phyloP scores from a whole-genome alignment of 2,113 vertebrate species.

The Galemys pyrenaicus region DNA sequence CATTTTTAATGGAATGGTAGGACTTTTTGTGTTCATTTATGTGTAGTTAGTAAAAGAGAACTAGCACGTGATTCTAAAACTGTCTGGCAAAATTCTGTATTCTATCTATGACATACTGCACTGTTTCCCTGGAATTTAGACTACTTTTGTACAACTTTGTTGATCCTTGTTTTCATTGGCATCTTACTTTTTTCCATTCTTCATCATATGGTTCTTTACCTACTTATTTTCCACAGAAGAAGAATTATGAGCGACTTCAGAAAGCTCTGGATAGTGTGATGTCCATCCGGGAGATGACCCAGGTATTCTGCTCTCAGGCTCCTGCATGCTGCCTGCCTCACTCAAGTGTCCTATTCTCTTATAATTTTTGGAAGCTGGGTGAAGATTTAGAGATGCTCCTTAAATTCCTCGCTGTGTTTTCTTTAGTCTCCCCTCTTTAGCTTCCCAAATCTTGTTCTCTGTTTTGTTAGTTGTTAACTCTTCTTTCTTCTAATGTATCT shows the following conservation, averaged over 20 bases:
- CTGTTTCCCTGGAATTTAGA: background rate
- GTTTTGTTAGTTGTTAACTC: conserved; percentile 47
- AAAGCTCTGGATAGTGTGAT: conserved; percentile 99
- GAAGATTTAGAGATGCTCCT: conserved; percentile 43
- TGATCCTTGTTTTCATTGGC: background rate
- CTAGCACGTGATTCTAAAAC: background rate
- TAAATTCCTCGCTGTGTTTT: conserved; percentile 23
- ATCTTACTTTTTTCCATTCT: conserved; percentile 16
- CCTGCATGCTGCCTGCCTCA: background rate
- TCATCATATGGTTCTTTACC: conserved; percentile 53
- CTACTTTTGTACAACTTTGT: background rate
- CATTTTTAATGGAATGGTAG: background rate
- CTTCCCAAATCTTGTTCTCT: conserved; percentile 26
- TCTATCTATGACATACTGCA: background rate
- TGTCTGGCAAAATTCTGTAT: background rate
- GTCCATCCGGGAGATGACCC: conserved; percentile 99
- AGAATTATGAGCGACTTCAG: conserved; percentile 99
- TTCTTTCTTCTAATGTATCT: conserved; percentile 12
- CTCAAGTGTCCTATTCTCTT: conserved; percentile 24
- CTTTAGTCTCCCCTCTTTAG: background rate
- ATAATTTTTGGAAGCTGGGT: background rate
- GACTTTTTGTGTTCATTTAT: background rate
- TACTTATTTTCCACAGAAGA: conserved; percentile 89
- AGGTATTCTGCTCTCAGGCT: conserved; percentile 86
- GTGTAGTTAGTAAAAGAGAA: background rate